phyloP scores from a whole-genome alignment of 1,140 invertebrate genomes.

The roundworm (Caenorhabditis elegans) region DNA sequence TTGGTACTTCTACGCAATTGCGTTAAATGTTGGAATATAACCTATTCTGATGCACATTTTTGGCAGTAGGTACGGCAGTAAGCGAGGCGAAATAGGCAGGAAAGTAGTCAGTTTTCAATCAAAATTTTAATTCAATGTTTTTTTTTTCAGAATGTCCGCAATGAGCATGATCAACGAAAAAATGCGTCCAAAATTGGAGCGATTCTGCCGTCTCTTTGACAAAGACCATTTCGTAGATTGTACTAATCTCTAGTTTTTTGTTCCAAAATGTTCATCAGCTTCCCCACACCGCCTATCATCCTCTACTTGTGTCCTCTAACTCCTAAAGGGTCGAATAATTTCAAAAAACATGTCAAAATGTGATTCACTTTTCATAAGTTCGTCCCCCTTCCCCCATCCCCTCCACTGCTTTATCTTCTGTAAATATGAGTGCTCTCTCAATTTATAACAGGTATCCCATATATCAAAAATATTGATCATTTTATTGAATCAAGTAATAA shows the following conservation, averaged over 20 bases:
- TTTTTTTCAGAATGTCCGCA: slow-evolving; percentile 39
- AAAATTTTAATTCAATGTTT: too few relatives aligned
- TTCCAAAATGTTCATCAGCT: neutral
- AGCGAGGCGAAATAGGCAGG: too few relatives aligned
- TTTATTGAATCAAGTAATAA: too few relatives aligned
- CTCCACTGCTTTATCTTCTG: slow-evolving; percentile 5
- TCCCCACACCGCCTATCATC: too few relatives aligned
- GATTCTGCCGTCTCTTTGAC: slow-evolving; percentile 38
- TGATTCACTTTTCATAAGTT: neutral
- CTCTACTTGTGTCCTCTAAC: too few relatives aligned
- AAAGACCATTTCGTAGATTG: slow-evolving; percentile 39
- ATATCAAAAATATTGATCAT: neutral
- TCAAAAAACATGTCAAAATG: neutral
- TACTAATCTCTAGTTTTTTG: slow-evolving; percentile 16
- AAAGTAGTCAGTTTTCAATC: too few relatives aligned
- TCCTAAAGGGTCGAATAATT: too few relatives aligned
- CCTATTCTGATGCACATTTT: too few relatives aligned
- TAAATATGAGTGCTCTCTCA: neutral
- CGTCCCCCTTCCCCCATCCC: neutral
- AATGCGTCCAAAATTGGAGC: slow-evolving; percentile 7
- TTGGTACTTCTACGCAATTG: too few relatives aligned
- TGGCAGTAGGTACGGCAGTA: too few relatives aligned
- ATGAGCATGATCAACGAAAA: slow-evolving; percentile 23
- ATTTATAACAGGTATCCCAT: neutral
- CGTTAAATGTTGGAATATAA: too few relatives aligned